Base-by-base conservation (phyloP, 2,888 invertebrate species). In the Campoletis raptor region DNA sequence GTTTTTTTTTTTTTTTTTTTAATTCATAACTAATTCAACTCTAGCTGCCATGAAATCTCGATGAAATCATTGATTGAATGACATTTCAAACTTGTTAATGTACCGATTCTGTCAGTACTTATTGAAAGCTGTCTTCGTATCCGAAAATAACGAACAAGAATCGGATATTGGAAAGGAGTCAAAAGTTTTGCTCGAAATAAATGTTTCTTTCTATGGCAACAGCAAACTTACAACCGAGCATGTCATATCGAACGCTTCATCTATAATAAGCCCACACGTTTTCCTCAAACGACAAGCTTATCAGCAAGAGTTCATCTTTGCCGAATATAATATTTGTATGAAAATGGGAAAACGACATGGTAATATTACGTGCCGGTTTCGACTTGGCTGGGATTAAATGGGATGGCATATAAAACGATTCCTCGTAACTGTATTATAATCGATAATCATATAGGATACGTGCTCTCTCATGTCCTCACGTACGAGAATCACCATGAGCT, bases 291-390 rank as follows among this genome's bases (percentile, higher is more conserved):
- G 81, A 74, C 48, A 69, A 15, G 69, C 84, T 86, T 86, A 86
- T 86, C 86, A 42, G 69, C 15, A 52, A 24, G 78, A 78, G 78
- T 84, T 84, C 84, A 86, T 86, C 84, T 83, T 83, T 81, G 73
- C 77, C 77, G 80, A 69, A 80, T 83, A 64, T 81, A 83, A 83
- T 83, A 77, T 81, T 84, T 78, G 81, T 72, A 86, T 78, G 84
- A 81, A 81, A 86, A 77, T 40, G 67, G 84, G 81, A 48, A 73
- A 64, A 86, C 77, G 86, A 86, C 78, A 84, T 86, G 83, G 81
- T 86, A 79, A 86, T 86, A 79, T 86, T 86, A 86, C 86, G 86
- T 86, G 84, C 86, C 70, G 73, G 69, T 86, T 79, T 74, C 69
- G 78, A 72, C 84, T 84, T 81, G 84, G 83, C 81, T 57, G 69